Evolutionary conservation across 2,797 vertebrate species (phyloP), one percentile per base, ranked within the genome.

Genomic region (Meda fulgida): DNA sequence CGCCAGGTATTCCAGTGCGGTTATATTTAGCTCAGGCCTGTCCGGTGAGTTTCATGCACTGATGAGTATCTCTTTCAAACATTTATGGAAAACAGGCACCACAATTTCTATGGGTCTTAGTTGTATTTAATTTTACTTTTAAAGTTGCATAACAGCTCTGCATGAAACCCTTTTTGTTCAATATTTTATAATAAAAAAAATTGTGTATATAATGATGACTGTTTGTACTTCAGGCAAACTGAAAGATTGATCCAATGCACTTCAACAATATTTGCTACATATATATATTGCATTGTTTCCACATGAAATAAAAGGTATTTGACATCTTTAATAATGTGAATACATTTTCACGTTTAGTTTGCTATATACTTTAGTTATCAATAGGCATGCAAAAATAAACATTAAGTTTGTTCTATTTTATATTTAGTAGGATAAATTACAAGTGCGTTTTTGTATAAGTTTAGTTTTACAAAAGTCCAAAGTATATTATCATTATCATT

Each of bases 1-100:
- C 79, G 53, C 5, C n/a, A 31, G 60, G 84, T 51, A 88, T 88
- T 84, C 76, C 29, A 71, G 26, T 11, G n/a, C 43, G 75, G 82
- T 66, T 83, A 65, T 70, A 55, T n/a, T 77, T 78, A 76, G 73
- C 53, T 76, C 65, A 67, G 26, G 55, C 55, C 38, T 58, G 79
- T 29, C 34, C 19, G 34, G 63, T 34, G 53, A 80, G 36, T 75
- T 71, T 48, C 34, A 63, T 78, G 7, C 5, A 10, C 48, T 66
- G 26, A 69, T 7, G 2, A 19, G 65, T 65, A 46, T 65, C 38
- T 43, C 9, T 63, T 78, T 63, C n/a, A 63, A 19, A n/a, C 53
- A 18, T 40, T 78, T 6, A 19, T 63, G 14, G 9, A 21, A 43
- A 40, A 43, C 8, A 10, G 34, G 10, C 31, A 21, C 9, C 3